Base-by-base conservation (phyloP, 1,140 invertebrate genomes). In the Dolichoris vasculosae region DNA sequence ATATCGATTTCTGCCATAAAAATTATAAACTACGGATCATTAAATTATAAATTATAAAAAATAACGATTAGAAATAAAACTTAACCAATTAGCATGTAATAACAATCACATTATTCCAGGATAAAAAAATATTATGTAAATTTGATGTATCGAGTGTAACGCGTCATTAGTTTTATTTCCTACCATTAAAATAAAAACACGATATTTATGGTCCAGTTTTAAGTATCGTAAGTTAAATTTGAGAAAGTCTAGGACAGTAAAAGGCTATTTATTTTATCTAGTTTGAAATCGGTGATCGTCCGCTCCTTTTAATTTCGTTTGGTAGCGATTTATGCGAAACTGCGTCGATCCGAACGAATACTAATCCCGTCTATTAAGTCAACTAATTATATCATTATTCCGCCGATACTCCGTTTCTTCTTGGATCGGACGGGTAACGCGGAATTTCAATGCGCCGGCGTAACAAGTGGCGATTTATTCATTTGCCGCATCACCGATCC, bases 381-480 rank as follows among this genome's bases (percentile, higher is more conserved):
- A 23, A 35, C 30, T 40, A 71, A 71, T 71, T 71, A 40, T 38
- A 71, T 32, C 69, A 71, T 71, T 71, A 71, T 20, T 2, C 48
- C 7, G 48, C 32, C 35, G 69, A 17, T 71, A 17, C 32, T 71
- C 35, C 0, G 69, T 23, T 71, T 40, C n/a, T 35, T 71, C 35
- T 71, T 40, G 35, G 17, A 32, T 71, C 32, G 7, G 32, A 8
- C 35, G 32, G 20, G 11, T 23, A 2, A 17, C 32, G 8, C 9
- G 69, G 9, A 71, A 71, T 71, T 71, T 23, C n/a, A 7, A 40
- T 71, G 35, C 69, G 30, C 32, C 69, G 32, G 32, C 17, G 32
- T 64, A 64, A 64, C 63, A 64, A 64, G 63, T 64, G 63, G 63
- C 63, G 63, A 64, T 64, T 64, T 32, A 64, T 64, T 64, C 63